phyloP scores from a whole-genome alignment of 1,140 invertebrate species.

The Drosophila sp. region DNA sequence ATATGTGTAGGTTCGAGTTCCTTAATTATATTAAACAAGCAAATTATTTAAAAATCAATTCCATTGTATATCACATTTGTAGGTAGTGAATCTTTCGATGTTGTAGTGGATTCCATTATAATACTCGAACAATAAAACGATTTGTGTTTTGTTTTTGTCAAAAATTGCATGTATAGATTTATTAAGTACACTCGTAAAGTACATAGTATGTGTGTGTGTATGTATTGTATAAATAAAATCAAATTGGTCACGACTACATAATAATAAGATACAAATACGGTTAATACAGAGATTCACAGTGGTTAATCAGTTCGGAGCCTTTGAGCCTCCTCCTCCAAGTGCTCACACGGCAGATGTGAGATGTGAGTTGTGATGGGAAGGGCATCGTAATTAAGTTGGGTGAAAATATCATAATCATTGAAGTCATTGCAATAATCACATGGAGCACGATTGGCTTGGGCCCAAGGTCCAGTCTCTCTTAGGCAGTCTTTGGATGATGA shows the following conservation, averaged over 20 bases:
- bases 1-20: no score
- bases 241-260: constrained; percentile 8
- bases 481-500: constrained; percentile 18
- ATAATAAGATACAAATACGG: constrained; percentile 29
- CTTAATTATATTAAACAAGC: no score
- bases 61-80: no score
- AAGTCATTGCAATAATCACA: no score
- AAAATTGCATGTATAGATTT: constrained; percentile 12
- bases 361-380: no score
- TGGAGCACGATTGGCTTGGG: not conserved
- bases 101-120: not conserved
- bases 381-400: no score
- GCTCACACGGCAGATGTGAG: no score
- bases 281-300: constrained; percentile 43
- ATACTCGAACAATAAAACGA: not conserved
- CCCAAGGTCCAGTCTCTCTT: constrained; percentile 22
- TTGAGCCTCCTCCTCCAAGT: constrained; percentile 1
- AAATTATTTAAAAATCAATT: no score
- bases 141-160: no score
- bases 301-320: constrained; percentile 34
- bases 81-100: no score
- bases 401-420: no score
- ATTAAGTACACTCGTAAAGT: constrained; percentile 24
- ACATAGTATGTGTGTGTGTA: not conserved
- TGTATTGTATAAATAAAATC: constrained; percentile 1